A percentile compares a stretch with the other conserved stretches of the same genome.
These are phyloP conservation scores for Andrena camellia DNA, from an alignment of 2,888 invertebrate species.

Conservation along the genomic window DNA sequence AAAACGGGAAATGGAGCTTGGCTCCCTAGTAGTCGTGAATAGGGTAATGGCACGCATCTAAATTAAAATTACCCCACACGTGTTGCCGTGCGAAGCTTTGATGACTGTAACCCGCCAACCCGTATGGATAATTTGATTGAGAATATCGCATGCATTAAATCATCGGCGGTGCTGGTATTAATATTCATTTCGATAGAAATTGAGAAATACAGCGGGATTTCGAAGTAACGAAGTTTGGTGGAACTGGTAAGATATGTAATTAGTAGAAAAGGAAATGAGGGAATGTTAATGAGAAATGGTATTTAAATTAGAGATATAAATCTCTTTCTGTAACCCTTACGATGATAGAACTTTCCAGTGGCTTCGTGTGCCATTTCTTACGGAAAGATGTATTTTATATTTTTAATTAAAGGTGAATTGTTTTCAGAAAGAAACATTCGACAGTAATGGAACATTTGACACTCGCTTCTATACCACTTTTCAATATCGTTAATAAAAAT, in stretches of 20 bases:
- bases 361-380: too few species aligned
- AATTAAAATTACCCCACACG: conserved; percentile 6
- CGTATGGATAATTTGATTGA: background rate
- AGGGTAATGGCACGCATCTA: background rate
- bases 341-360: too few species aligned
- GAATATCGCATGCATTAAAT: background rate
- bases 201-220: background rate
- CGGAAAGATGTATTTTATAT: too few species aligned
- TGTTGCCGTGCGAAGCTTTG: background rate
- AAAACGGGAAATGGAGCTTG: background rate
- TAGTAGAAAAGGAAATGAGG: background rate
- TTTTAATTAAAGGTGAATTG: too few species aligned
- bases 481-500: too few species aligned
- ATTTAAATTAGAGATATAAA: too few species aligned
- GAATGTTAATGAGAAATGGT: too few species aligned
- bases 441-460: too few species aligned
- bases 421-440: too few species aligned
- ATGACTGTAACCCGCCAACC: background rate
- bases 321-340: too few species aligned
- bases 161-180: background rate
- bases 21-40: background rate
- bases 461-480: too few species aligned
- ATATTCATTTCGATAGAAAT: background rate
- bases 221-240: background rate
- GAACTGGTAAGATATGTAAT: background rate